A percentile compares a stretch with the other conserved stretches of the same genome.
These are phyloP conservation scores for Andrena bicolor DNA, from an alignment of 2,888 invertebrate species.

Conservation along the genomic window DNA sequence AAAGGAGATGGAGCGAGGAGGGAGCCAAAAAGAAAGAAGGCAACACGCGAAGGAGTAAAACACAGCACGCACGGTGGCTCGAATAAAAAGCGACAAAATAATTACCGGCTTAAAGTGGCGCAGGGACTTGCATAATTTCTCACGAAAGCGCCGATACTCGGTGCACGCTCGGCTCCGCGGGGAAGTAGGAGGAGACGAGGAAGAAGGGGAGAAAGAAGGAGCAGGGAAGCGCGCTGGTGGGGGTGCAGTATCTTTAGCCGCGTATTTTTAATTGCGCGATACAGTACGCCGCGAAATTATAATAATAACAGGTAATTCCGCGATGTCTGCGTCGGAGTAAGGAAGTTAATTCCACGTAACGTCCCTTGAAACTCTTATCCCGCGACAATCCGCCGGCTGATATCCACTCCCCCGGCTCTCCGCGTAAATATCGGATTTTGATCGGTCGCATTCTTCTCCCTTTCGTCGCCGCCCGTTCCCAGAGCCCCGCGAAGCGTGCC, in stretches of 20 bases:
- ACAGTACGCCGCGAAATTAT: slow-evolving; percentile 13
- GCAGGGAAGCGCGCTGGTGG: not conserved
- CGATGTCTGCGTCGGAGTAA: slow-evolving; percentile 28
- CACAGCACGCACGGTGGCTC: slow-evolving; percentile 43
- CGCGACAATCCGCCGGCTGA: slow-evolving; percentile 6
- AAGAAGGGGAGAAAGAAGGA: not conserved
- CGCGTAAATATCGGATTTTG: not conserved
- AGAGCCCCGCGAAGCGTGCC: not conserved
- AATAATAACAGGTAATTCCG: slow-evolving; percentile 23
- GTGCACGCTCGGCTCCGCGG: slow-evolving; percentile 1
- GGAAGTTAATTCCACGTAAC: slow-evolving; percentile 34
- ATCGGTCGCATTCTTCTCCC: not conserved
- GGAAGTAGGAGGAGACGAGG: not conserved
- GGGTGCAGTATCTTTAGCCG: not conserved
- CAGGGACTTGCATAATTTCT: slow-evolving; percentile 65
- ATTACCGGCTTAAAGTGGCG: slow-evolving; percentile 62
- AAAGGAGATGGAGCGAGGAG: not conserved
- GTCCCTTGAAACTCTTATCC: slow-evolving; percentile 19
- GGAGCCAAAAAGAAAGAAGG: not conserved
- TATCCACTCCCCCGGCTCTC: not conserved
- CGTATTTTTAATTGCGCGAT: slow-evolving; percentile 43
- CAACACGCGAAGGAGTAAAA: slow-evolving; percentile 33
- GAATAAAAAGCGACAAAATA: slow-evolving; percentile 58
- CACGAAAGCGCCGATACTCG: slow-evolving; percentile 57
- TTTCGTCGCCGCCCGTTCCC: slow-evolving; percentile 18